Conservation (phyloP, 2,113 vertebrate species). For the Chaetura pelagica region DNA sequence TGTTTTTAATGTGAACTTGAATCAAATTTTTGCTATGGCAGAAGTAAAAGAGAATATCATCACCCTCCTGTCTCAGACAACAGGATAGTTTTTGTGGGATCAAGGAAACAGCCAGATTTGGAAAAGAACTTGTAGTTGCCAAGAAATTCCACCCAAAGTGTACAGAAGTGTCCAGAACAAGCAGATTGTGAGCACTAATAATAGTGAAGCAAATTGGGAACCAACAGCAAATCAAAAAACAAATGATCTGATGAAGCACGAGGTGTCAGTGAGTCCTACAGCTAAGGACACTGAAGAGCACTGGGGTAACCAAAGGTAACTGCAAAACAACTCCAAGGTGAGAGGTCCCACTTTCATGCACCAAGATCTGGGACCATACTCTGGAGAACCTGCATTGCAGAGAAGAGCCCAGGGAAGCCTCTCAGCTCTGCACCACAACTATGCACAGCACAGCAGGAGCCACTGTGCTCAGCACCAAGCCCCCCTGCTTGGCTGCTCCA, state of each 20-base stretch:
- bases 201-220: neutral
- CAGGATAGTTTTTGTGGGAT: neutral
- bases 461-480: accelerated
- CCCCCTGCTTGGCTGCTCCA: neutral
- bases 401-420: neutral
- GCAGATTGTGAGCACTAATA: accelerated
- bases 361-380: neutral
- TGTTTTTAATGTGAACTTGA: neutral
- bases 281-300: neutral
- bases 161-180: neutral
- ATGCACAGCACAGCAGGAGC: neutral
- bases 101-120: neutral
- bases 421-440: neutral
- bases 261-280: neutral
- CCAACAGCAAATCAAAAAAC: neutral
- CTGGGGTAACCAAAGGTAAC: neutral
- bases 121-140: neutral
- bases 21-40: neutral
- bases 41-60: neutral
- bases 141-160: neutral
- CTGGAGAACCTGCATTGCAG: neutral
- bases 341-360: neutral
- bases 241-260: accelerated
- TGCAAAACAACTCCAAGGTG: neutral
- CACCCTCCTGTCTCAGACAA: neutral